phyloP scores from a whole-genome alignment of 2,113 vertebrate species.

The Physeter macrocephalus region DNA sequence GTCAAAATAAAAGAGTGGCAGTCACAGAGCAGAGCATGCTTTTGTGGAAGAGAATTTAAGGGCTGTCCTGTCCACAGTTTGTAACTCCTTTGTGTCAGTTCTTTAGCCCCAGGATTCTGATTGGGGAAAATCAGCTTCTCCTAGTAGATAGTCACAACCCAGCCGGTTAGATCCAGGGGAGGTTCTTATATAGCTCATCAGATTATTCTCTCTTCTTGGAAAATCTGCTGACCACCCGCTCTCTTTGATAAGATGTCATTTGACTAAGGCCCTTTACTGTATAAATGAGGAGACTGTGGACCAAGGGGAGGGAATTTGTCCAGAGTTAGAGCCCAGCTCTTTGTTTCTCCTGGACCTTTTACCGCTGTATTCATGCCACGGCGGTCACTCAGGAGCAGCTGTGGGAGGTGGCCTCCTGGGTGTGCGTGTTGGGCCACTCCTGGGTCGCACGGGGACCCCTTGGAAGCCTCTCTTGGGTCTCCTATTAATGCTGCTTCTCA shows the following conservation, averaged over 20 bases:
- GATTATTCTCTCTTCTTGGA: too few species aligned
- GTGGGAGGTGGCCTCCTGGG: background rate
- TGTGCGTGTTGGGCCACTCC: fast-evolving
- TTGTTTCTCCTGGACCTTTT: background rate
- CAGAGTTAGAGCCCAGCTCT: background rate
- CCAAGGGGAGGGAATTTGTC: background rate
- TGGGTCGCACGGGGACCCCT: background rate
- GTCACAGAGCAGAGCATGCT: background rate
- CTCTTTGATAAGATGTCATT: background rate
- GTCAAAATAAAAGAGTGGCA: background rate
- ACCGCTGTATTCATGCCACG: fast-evolving
- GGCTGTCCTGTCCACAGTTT: too few species aligned
- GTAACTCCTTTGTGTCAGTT: background rate
- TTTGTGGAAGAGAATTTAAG: background rate
- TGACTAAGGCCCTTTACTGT: background rate
- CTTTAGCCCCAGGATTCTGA: background rate
- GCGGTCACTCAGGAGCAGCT: too few species aligned
- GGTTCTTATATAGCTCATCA: background rate
- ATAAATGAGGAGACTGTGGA: background rate
- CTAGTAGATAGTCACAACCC: background rate
- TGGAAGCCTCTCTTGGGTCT: background rate
- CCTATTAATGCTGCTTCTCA: too few species aligned
- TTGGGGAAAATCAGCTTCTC: background rate
- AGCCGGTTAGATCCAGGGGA: background rate
- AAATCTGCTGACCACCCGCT: background rate